Percentiles rank a stretch among this genome's conserved stretches.
Evolutionary conservation across 2,113 vertebrate genomes (phyloP).

Genomic region (Isurus oxyrinchus): DNA sequence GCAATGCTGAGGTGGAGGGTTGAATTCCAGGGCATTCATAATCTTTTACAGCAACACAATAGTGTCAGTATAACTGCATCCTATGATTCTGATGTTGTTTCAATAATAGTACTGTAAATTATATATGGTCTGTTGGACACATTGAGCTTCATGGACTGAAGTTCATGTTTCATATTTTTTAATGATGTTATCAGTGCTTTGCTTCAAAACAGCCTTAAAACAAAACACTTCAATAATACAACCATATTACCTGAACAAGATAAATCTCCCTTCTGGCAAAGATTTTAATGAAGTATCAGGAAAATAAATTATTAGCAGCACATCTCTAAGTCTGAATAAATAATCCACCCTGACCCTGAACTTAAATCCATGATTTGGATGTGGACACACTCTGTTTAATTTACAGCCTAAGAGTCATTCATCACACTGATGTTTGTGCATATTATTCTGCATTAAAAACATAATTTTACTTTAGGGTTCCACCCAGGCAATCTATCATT

Average conservation of each 20-base stretch:
- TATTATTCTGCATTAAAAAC: background rate
- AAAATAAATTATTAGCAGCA: background rate
- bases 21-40: background rate
- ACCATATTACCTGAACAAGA: background rate
- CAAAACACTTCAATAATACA: background rate
- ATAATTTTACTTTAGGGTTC: background rate
- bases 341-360: background rate
- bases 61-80: background rate
- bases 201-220: background rate
- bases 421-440: background rate
- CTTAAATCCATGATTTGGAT: background rate
- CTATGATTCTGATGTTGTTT: background rate
- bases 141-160: background rate
- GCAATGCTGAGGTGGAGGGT: background rate
- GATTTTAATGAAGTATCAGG: background rate
- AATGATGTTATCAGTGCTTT: background rate
- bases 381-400: background rate
- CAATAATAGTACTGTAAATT: background rate
- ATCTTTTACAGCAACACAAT: background rate
- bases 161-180: background rate
- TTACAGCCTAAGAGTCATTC: background rate
- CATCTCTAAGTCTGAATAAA: background rate
- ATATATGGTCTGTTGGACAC: background rate
- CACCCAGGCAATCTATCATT: background rate
- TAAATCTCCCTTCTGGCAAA: conserved; percentile 6